phyloP scores from a whole-genome alignment of 1,140 invertebrate species.

The Musca domestica region DNA sequence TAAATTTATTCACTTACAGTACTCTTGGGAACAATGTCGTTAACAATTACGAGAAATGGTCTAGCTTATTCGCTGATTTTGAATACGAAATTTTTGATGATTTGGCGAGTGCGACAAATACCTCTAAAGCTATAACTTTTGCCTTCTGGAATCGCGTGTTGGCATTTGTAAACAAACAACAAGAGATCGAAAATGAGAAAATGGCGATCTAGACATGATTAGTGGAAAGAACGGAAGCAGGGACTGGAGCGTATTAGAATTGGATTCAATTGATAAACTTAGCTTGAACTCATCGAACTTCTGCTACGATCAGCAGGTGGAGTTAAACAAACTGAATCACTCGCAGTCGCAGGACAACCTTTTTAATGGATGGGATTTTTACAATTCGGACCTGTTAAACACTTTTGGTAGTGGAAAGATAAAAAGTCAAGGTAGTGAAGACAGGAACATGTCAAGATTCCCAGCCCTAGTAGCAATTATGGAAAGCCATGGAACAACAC shows the following conservation, averaged over 20 bases:
- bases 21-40: conserved; percentile 38
- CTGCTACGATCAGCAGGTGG: neutral
- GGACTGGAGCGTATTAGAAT: too few species aligned
- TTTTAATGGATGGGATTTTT: conserved; percentile 27
- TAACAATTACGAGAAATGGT: conserved; percentile 45
- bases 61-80: conserved; percentile 45
- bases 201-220: conserved; percentile 28
- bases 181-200: conserved; percentile 32
- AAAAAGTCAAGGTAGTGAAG: conserved; percentile 27
- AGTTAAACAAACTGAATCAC: conserved; percentile 11
- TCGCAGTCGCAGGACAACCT: conserved; percentile 47
- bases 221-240: neutral
- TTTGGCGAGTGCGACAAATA: conserved; percentile 31
- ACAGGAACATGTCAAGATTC: conserved; percentile 23
- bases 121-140: conserved; percentile 34
- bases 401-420: neutral
- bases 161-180: conserved; percentile 60
- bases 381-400: conserved; percentile 11
- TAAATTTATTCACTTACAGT: too few species aligned
- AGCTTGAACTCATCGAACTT: conserved; percentile 32
- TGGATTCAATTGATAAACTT: conserved; percentile 16
- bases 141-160: conserved; percentile 57
- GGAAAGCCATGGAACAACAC: neutral
- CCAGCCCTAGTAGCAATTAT: conserved; percentile 27
- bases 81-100: conserved; percentile 55